A percentile compares a stretch with the other conserved stretches of the same genome.
Conservation (phyloP, 2,113 vertebrate genomes). For the Uropsilus gracilis region DNA sequence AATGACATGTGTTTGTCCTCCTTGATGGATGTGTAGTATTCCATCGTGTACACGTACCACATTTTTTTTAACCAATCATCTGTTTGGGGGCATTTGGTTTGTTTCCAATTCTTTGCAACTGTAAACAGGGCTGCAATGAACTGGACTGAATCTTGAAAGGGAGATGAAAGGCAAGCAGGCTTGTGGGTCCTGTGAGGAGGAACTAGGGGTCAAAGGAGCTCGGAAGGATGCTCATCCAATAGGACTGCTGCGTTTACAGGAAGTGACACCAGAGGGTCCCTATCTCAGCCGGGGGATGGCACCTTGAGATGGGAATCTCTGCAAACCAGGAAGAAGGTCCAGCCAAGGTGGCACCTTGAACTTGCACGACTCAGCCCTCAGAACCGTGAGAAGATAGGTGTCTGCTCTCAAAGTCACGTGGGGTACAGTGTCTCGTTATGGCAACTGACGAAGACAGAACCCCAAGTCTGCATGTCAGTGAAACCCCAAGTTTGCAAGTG, state of each 20-base stretch:
- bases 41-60: too few relatives aligned
- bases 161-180: too few relatives aligned
- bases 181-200: not conserved
- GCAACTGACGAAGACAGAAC: not conserved
- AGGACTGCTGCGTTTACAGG: not conserved
- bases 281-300: too few relatives aligned
- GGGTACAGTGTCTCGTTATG: not conserved
- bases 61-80: too few relatives aligned
- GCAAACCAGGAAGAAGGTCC: not conserved
- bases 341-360: not conserved
- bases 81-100: too few relatives aligned
- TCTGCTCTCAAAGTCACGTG: not conserved
- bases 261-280: too few relatives aligned
- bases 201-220: not conserved
- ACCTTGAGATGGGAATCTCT: not conserved
- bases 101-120: too few relatives aligned
- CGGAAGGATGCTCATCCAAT: not conserved
- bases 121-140: too few relatives aligned
- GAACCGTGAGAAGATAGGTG: not conserved
- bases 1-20: too few relatives aligned
- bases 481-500: not conserved
- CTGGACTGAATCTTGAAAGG: too few relatives aligned
- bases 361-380: not conserved
- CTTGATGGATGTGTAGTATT: too few relatives aligned
- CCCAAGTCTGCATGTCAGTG: too few relatives aligned